Evolutionary conservation across 2,888 invertebrate genomes (phyloP).

Genomic region (Idaea aversata): DNA sequence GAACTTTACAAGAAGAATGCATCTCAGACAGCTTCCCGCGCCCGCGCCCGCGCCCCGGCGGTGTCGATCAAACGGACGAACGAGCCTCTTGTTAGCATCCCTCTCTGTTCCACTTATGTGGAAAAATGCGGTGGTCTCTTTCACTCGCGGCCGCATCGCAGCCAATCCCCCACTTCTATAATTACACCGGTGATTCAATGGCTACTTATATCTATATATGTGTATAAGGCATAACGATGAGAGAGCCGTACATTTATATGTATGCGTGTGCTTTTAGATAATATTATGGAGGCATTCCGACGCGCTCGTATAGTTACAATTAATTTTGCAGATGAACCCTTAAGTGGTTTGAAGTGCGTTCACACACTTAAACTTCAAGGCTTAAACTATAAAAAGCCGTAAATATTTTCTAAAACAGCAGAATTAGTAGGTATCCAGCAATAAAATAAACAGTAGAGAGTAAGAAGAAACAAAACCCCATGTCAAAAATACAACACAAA

Average conservation of each 20-base stretch:
- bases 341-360: conserved; percentile 24
- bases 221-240: conserved; percentile 72
- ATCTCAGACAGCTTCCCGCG: conserved; percentile 73
- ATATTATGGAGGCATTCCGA: conserved; percentile 57
- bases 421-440: too few species aligned
- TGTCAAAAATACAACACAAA: not conserved
- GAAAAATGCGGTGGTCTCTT: conserved; percentile 49
- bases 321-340: conserved; percentile 53
- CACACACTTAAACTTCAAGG: not conserved
- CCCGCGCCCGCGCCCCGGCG: conserved; percentile 75
- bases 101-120: conserved; percentile 55
- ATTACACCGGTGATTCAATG: conserved; percentile 81
- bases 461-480: not conserved
- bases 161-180: conserved; percentile 81
- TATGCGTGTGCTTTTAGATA: conserved; percentile 68
- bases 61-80: conserved; percentile 80
- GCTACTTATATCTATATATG: conserved; percentile 76
- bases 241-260: conserved; percentile 68
- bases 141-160: conserved; percentile 71
- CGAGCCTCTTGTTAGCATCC: conserved; percentile 77
- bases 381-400: too few species aligned
- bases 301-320: conserved; percentile 52
- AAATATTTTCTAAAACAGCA: too few species aligned
- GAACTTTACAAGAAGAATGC: conserved; percentile 79
- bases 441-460: not conserved